phyloP scores from a whole-genome alignment of 35 echinoderm and acorn worm genomes.

The Ophioderma brevispina region DNA sequence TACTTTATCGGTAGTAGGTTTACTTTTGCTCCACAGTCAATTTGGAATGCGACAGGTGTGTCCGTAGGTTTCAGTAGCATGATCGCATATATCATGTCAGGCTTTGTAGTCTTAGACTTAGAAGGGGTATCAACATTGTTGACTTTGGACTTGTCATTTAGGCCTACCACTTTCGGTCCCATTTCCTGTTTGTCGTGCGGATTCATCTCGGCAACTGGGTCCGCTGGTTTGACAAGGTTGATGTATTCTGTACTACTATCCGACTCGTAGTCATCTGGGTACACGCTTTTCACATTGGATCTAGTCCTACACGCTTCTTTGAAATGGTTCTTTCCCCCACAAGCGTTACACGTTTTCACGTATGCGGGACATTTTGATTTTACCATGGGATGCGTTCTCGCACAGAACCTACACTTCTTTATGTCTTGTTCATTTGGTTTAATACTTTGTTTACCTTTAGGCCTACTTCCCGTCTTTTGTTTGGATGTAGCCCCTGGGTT shows the following conservation, averaged over 20 bases:
- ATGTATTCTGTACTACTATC: too few relatives aligned
- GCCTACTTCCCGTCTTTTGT: neutral
- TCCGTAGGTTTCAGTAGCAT: neutral
- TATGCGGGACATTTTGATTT: conserved; percentile 24
- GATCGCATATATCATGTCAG: neutral
- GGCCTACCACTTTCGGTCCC: neutral
- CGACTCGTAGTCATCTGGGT: too few relatives aligned
- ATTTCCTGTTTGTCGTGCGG: conserved; percentile 14
- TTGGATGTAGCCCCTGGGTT: neutral
- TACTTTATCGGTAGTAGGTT: neutral
- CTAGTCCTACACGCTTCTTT: conserved; percentile 6
- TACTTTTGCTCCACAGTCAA: conserved; percentile 47
- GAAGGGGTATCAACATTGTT: neutral
- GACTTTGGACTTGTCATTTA: neutral
- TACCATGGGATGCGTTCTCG: too few relatives aligned
- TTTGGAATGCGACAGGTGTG: conserved; percentile 8
- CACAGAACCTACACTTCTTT: neutral
- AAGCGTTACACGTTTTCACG: conserved; percentile 37
- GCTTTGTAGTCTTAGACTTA: too few relatives aligned
- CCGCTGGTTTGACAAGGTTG: too few relatives aligned
- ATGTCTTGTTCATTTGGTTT: neutral
- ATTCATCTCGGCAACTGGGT: conserved; percentile 7
- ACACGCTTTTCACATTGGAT: too few relatives aligned
- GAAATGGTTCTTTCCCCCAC: conserved; percentile 45
- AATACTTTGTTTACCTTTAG: neutral